A percentile compares a stretch with the other conserved stretches of the same genome.
Conservation (phyloP, 2,113 vertebrate genomes). For the Bos javanicus region DNA sequence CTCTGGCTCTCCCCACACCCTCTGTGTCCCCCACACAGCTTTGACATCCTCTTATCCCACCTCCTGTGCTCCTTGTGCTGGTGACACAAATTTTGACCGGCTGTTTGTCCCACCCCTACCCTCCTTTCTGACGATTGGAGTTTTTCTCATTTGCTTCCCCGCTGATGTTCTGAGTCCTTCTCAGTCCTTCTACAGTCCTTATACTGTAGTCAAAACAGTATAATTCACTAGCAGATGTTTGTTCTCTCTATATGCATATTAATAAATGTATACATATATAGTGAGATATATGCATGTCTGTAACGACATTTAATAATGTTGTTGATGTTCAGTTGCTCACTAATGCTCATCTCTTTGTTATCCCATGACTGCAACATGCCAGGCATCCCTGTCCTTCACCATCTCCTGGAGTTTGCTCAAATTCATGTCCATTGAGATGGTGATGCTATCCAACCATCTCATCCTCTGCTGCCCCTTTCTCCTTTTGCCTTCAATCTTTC, state of each 20-base stretch:
- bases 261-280: not conserved
- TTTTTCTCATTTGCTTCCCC: not conserved
- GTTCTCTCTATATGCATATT: not conserved
- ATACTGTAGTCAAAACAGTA: not conserved
- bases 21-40: not conserved
- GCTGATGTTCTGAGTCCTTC: not conserved
- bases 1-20: conserved; percentile 16
- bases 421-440: not conserved
- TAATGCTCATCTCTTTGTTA: not conserved
- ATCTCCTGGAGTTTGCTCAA: not conserved
- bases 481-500: not conserved
- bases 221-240: not conserved
- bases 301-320: not conserved
- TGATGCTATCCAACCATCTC: not conserved
- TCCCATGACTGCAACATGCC: not conserved
- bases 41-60: not conserved
- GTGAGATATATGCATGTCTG: not conserved
- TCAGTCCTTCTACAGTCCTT: too few species aligned
- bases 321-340: not conserved
- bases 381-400: not conserved
- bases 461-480: not conserved
- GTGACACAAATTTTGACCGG: conserved; percentile 41
- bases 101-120: not conserved
- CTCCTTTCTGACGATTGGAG: not conserved
- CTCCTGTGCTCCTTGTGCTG: conserved; percentile 39